Percentiles rank a stretch among this genome's conserved stretches.
Conservation (phyloP, 2,888 invertebrate species). For the Protodeltote pygarga region DNA sequence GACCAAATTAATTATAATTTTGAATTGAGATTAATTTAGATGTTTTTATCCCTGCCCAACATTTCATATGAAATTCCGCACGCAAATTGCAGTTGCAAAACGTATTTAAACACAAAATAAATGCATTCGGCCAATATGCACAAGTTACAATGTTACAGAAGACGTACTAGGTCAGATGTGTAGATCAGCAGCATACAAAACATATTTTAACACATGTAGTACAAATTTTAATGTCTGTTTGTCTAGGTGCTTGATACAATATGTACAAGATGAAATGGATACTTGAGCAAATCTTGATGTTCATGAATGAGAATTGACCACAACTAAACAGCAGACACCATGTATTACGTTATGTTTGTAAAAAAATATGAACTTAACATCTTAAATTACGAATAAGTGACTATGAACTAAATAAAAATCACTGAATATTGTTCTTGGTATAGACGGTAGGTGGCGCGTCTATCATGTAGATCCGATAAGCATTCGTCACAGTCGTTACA, state of each 20-base stretch:
- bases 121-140: conserved; percentile 16
- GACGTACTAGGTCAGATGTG: not conserved
- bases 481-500: conserved; percentile 16
- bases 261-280: conserved; percentile 43
- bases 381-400: conserved; percentile 41
- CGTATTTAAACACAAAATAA: conserved; percentile 3
- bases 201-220: too few species aligned
- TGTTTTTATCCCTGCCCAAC: not conserved
- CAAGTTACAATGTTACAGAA: conserved; percentile 1
- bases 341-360: conserved; percentile 25
- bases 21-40: too few species aligned
- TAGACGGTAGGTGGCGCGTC: conserved; percentile 16
- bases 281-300: conserved; percentile 49
- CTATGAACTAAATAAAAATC: conserved; percentile 34
- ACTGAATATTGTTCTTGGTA: conserved; percentile 31
- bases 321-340: conserved; percentile 28
- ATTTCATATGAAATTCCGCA: conserved; percentile 16
- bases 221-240: too few species aligned
- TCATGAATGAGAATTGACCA: conserved; percentile 37
- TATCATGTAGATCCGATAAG: conserved; percentile 25
- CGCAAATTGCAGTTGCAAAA: conserved; percentile 33
- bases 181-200: not conserved
- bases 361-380: conserved; percentile 44
- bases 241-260: too few species aligned
- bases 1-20: too few species aligned